Base-by-base conservation (phyloP, 2,888 invertebrate genomes). In the Silvanus unidentatus region DNA sequence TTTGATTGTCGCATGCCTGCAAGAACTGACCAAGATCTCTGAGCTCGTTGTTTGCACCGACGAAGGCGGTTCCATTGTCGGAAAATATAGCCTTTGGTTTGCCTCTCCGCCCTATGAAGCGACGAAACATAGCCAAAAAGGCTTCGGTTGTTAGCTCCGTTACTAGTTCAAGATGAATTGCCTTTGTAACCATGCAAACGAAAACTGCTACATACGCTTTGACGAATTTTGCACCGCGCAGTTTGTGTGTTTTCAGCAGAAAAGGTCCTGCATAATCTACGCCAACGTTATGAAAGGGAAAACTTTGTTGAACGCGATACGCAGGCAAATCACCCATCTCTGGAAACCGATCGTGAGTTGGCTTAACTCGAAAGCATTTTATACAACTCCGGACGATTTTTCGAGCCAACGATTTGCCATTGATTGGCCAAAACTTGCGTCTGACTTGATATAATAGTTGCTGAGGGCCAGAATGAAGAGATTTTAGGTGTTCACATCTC, bases 381-480 rank as follows among this genome's bases (percentile, higher is more conserved):
- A 28, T 28, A 10, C 28, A 28, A 9, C 8, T 28, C 10, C 28
- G 28, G 8, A 28, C 8, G 10, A 28, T 10, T 10, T 10, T 28
- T 8, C 28, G 28, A 10, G 10, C 10, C 28, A 28, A 28, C 8
- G 28, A 28, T 28, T 28, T 28, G 10, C 28, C 28, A 8, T 8
- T 10, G 8, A 28, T 10, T 9, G 28, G 28, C 28, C 28, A 28
- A 28, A 9, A 28, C 8, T 28, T 28, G 28, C 8, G 8, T 10
- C 28, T 8, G 10, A 28, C 28, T n/a, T n/a, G n/a, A n/a, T n/a
- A n/a, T n/a, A n/a, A n/a, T n/a, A n/a, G n/a, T n/a, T n/a, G n/a
- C 55, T 29, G 41, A 40, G 1, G 52, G 48, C 50, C 49, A 10
- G 35, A 39, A 43, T 50, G 48, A 8, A 52, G 13, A 11, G 46